Percentiles rank a stretch among this genome's conserved stretches.
Evolutionary conservation across 2,888 invertebrate genomes (phyloP).

Genomic region (Drosophila prostipennis): DNA sequence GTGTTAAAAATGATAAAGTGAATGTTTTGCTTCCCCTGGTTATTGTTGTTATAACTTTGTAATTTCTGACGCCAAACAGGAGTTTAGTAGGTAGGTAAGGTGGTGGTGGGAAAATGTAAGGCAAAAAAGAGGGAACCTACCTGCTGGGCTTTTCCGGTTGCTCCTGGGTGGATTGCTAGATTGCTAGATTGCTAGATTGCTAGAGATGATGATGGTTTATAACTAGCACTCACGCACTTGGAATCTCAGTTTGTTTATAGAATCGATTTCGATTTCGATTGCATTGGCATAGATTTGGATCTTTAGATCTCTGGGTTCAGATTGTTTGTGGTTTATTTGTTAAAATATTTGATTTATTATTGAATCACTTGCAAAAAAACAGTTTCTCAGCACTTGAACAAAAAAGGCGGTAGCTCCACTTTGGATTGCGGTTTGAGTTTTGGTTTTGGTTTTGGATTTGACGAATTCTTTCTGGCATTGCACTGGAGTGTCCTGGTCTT

Average conservation of each 20-base stretch:
- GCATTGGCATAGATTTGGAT: not conserved
- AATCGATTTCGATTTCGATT: not conserved
- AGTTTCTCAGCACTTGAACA: slow-evolving; percentile 57
- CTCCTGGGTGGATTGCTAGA: too few species aligned
- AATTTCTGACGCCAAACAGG: slow-evolving; percentile 54
- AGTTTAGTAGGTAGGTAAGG: not conserved
- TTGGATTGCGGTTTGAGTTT: not conserved
- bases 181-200: too few species aligned
- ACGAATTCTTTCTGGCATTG: slow-evolving; percentile 32
- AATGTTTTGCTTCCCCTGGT: slow-evolving; percentile 67
- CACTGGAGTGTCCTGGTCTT: slow-evolving; percentile 29
- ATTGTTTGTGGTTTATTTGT: slow-evolving; percentile 2
- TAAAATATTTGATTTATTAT: not conserved
- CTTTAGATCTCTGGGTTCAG: not conserved
- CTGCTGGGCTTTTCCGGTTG: slow-evolving; percentile 9
- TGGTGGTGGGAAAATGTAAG: too few species aligned
- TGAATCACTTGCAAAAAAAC: slow-evolving; percentile 54
- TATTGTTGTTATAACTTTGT: slow-evolving; percentile 78
- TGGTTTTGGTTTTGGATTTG: too few species aligned
- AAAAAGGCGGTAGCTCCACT: slow-evolving; percentile 48
- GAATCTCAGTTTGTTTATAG: slow-evolving; percentile 11
- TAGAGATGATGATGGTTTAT: not conserved
- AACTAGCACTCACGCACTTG: slow-evolving; percentile 11
- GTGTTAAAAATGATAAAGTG: slow-evolving; percentile 73
- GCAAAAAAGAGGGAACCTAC: slow-evolving; percentile 5